Base-by-base conservation (phyloP, 2,797 vertebrate genomes). In the Selene dorsalis region DNA sequence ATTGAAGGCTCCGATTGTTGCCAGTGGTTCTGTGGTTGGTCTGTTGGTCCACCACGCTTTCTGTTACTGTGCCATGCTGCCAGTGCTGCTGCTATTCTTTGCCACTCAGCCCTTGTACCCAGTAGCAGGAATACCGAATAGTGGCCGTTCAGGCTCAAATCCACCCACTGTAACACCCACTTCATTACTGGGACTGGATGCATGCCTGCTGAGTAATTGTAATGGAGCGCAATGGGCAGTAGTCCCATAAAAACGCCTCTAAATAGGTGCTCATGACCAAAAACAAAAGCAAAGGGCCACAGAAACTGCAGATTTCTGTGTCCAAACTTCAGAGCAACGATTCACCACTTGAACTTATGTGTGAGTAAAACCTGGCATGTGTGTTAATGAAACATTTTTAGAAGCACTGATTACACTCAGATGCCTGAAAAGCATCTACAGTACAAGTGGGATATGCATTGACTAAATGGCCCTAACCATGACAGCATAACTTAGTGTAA, bases 141-240 rank as follows among this genome's bases (percentile, higher is more conserved):
- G 93, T 91, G 93, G 94, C 92, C 85, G 90, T 90, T 92, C 89
- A 69, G 89, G 90, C 91, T 90, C 83, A 84, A 90, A 92, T 92
- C 93, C 93, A 88, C 94, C 94, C 90, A 91, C 89, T 87, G 92
- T 63, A 93, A 93, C 94, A 91, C 94, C 94, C 94, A 94, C 94
- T 94, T 94, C 93, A 94, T 94, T 92, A 94, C 92, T 91, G 92
- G 67, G 88, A 92, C 69, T 84, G 88, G 85, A 90, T 88, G 84
- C 87, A 87, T 89, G 92, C 93, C 93, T 93, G 94, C 94, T 94
- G 94, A 93, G 93, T 94, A 94, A 94, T 93, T 95, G 93, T 93
- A 95, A 93, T 92, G 83, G 93, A 92, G 91, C 84, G 73, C 88
- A 87, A 91, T 92, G 92, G 91, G 91, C 93, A 92, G 88, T 63